A percentile compares a stretch with the other conserved stretches of the same genome.
Evolutionary conservation across 2,797 vertebrate species (phyloP).

Genomic region (Oophaga sylvatica): DNA sequence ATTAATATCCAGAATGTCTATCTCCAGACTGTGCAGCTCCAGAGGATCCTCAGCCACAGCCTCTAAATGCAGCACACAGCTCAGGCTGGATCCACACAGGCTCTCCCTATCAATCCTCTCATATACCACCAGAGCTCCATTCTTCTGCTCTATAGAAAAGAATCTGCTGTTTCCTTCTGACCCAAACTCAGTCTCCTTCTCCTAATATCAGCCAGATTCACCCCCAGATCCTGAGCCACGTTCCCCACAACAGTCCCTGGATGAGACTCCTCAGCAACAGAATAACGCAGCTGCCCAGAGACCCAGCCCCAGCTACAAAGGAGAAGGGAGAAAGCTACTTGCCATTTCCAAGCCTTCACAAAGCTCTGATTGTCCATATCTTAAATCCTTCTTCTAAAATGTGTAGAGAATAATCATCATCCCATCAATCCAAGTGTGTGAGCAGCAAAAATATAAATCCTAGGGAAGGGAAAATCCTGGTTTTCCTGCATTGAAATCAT

Average conservation of each 20-base stretch:
- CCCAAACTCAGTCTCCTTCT: constrained; percentile 32
- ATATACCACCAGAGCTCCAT: constrained; percentile 37
- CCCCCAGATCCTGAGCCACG: constrained; percentile 42
- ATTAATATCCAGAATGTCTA: constrained; percentile 90
- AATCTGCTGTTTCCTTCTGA: constrained; percentile 36
- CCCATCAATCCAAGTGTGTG: no score
- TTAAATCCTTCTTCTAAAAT: no score
- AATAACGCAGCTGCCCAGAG: constrained; percentile 51
- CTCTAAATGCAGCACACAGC: constrained; percentile 84
- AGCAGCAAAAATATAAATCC: no score
- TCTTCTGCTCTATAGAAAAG: constrained; percentile 42
- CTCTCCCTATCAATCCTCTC: constrained; percentile 53
- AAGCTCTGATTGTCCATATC: no score
- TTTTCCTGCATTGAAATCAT: no score
- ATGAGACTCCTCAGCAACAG: constrained; percentile 48
- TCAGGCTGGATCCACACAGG: constrained; percentile 74
- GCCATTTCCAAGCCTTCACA: no score
- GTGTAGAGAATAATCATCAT: no score
- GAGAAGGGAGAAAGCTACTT: no score
- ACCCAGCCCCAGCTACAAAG: no score
- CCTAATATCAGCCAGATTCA: constrained; percentile 19
- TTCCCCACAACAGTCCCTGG: constrained; percentile 44
- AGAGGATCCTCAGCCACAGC: constrained; percentile 85
- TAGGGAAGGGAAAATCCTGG: no score
- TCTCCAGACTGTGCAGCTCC: constrained; percentile 83